Evolutionary conservation across 1,140 invertebrate genomes (phyloP), one percentile per base, ranked within the genome.

Genomic region (Drosophila setifemur): DNA sequence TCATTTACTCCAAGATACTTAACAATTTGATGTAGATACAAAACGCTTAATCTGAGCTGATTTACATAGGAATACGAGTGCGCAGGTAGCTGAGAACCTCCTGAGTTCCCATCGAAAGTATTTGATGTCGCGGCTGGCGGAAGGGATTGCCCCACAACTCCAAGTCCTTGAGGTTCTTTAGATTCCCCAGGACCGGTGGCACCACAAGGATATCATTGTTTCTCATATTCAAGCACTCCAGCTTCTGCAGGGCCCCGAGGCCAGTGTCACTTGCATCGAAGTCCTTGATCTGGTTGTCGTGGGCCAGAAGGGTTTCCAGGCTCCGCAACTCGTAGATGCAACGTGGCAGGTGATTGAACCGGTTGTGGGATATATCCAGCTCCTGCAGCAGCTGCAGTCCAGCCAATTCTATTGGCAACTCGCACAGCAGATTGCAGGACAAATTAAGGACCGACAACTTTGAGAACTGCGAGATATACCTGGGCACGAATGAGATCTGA

Each of bases 91-190:
- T 93, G 58, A 98, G 90, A 19, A 97, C 91, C 31, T 94, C 93
- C 2, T 92, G 92, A 0, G 96, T 98, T 43, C 96, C 96, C 91
- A 96, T 96, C 12, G 93, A 92, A 5, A 98, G 90, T 58, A 97
- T 94, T 8, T 95, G 94, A 83, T 96, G 94, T 8, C 96, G 91
- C 0, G 97, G 97, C 88, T 96, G 95, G 49, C 96, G 93, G 89
- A 97, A 97, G 26, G 93, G 93, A 90, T 98, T 98, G 12, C 96
- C 96, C 90, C 93, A 94, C 37, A 98, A 89, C 66, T 93, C 92
- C 45, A 97, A 79, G 21, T 91, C 92, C 0, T 2, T 94, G 23
- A 97, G 89, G 73, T 96, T 94, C 33, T 90, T 94, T 60, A 96
- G 92, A 79, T 95, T 95, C 1, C 96, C 96, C 29, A 97, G 91